Evolutionary conservation across 2,113 vertebrate genomes (phyloP).

Genomic region (Crotalus helleri): DNA sequence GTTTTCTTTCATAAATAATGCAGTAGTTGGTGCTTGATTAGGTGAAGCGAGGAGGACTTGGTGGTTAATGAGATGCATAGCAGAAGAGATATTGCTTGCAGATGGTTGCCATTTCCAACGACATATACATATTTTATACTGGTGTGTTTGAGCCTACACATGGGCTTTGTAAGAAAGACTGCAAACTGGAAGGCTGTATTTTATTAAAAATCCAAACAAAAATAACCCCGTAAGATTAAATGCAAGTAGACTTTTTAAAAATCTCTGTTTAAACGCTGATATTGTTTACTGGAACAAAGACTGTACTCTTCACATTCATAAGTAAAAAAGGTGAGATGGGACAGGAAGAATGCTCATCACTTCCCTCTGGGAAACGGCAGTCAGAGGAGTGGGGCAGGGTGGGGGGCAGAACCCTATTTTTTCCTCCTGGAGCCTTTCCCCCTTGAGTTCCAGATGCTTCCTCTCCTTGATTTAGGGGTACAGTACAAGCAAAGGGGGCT

Average conservation of each 20-base stretch:
- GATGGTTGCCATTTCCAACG: conserved; percentile 39
- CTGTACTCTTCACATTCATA: neutral
- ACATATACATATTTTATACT: conserved; percentile 26
- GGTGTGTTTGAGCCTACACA: neutral
- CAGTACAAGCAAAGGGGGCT: neutral
- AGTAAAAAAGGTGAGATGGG: neutral
- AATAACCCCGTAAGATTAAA: neutral
- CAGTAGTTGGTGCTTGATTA: conserved; percentile 60
- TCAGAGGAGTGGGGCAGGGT: neutral
- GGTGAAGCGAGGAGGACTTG: conserved; percentile 60
- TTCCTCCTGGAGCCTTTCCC: neutral
- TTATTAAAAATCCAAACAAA: conserved; percentile 18
- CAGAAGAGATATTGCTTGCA: conserved; percentile 54
- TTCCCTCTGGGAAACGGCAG: neutral
- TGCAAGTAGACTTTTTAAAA: neutral
- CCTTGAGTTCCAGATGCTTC: neutral
- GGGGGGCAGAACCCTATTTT: neutral
- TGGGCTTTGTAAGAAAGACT: neutral
- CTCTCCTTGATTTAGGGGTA: neutral
- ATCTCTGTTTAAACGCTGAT: neutral
- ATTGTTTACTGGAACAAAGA: conserved; percentile 19
- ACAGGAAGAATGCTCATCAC: neutral
- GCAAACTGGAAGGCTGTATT: conserved; percentile 14
- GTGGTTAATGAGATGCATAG: conserved; percentile 54
- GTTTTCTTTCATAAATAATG: conserved; percentile 71